Conservation (phyloP, 2,888 invertebrate species). For the Flexamia atlantica region DNA sequence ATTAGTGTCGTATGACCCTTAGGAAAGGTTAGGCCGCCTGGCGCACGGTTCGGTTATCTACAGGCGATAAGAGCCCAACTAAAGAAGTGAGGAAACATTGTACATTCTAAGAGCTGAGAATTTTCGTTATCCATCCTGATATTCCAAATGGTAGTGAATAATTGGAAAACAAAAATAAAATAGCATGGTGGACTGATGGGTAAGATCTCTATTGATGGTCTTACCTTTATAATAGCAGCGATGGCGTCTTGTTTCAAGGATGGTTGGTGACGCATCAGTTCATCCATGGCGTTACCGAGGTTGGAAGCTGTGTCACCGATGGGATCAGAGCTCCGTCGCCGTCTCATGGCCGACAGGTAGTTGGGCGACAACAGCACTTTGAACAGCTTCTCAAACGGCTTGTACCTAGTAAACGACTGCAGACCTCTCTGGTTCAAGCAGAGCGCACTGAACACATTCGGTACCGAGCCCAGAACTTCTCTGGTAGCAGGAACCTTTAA, state of each 20-base stretch:
- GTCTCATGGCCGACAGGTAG: slow-evolving; percentile 91
- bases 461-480: slow-evolving; percentile 89
- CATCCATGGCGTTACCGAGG: slow-evolving; percentile 93
- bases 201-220: background rate
- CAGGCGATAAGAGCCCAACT: too few relatives aligned
- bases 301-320: slow-evolving; percentile 89
- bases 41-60: too few relatives aligned
- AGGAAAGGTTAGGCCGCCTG: too few relatives aligned
- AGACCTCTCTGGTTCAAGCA: slow-evolving; percentile 90
- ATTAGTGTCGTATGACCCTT: too few relatives aligned
- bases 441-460: slow-evolving; percentile 91
- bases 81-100: too few relatives aligned
- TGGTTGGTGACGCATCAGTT: slow-evolving; percentile 92
- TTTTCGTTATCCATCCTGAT: too few relatives aligned
- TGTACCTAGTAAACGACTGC: slow-evolving; percentile 86
- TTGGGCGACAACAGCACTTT: slow-evolving; percentile 88
- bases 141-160: too few relatives aligned
- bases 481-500: slow-evolving; percentile 81
- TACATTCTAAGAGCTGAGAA: too few relatives aligned
- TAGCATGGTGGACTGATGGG: too few relatives aligned
- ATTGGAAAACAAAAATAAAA: too few relatives aligned
- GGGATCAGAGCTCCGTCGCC: slow-evolving; percentile 88
- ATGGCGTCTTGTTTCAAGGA: slow-evolving; percentile 88
- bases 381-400: slow-evolving; percentile 90
- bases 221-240: slow-evolving; percentile 85